These are phyloP conservation scores for Lordiphosa stackelbergi DNA, from an alignment of 1,140 invertebrate genomes.

Conservation along the genomic window DNA sequence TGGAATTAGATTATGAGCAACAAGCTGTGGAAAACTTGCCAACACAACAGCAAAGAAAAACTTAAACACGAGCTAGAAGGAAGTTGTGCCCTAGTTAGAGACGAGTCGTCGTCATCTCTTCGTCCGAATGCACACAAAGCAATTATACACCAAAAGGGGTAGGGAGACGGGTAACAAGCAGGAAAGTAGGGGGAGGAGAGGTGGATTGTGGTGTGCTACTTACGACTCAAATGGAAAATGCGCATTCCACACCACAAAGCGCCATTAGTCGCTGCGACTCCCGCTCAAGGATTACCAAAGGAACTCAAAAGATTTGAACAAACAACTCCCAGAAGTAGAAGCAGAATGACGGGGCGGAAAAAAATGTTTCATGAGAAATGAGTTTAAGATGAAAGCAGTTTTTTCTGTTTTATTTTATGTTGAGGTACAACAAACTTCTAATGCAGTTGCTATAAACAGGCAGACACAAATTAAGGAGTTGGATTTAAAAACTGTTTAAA, in stretches of 20 bases:
- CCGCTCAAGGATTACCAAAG: conserved; percentile 57
- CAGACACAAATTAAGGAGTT: too few species aligned
- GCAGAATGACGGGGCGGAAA: conserved; percentile 1
- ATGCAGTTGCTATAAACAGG: too few species aligned
- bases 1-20: conserved; percentile 5
- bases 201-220: conserved; percentile 41
- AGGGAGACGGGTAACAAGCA: conserved; percentile 5
- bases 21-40: not conserved
- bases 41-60: conserved; percentile 2
- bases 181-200: not conserved
- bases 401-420: too few species aligned
- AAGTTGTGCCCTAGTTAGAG: conserved; percentile 69
- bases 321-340: conserved; percentile 2
- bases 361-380: conserved; percentile 3
- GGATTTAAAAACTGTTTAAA: too few species aligned
- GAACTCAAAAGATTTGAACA: conserved; percentile 8
- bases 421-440: too few species aligned
- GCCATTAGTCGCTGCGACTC: conserved; percentile 43
- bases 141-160: conserved; percentile 64
- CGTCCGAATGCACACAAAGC: conserved; percentile 38
- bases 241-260: conserved; percentile 65
- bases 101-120: conserved; percentile 44
- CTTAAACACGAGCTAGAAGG: conserved; percentile 30
- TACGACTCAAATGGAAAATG: conserved; percentile 56
- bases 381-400: too few species aligned